phyloP scores from a whole-genome alignment of 2,113 vertebrate species.

The Salvator merianae region DNA sequence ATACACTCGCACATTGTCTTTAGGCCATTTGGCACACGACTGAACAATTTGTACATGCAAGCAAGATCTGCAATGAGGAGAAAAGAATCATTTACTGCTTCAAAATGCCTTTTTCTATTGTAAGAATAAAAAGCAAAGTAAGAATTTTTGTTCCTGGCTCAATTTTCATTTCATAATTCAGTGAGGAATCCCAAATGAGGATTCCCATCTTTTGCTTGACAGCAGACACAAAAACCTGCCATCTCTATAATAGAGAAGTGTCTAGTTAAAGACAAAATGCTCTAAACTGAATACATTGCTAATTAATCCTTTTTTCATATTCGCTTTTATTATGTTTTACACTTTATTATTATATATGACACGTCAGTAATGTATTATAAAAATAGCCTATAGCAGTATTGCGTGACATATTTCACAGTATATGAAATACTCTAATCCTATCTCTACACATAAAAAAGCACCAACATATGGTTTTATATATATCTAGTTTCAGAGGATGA shows the following conservation, averaged over 20 bases:
- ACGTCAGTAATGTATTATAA: too few species aligned
- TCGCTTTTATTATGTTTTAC: too few species aligned
- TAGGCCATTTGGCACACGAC: slow-evolving; percentile 94
- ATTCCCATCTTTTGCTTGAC: background rate
- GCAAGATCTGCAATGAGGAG: slow-evolving; percentile 85
- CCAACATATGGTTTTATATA: too few species aligned
- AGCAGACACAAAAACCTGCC: background rate
- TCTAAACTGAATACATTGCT: background rate
- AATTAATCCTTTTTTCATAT: background rate
- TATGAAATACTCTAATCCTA: too few species aligned
- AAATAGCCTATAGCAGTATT: too few species aligned
- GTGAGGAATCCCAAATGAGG: background rate
- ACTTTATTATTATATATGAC: too few species aligned
- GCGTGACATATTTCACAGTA: too few species aligned
- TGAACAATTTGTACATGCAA: slow-evolving; percentile 98
- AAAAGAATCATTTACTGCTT: slow-evolving; percentile 32
- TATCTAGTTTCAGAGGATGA: too few species aligned
- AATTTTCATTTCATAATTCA: background rate
- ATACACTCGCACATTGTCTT: slow-evolving; percentile 99
- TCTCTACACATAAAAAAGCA: too few species aligned
- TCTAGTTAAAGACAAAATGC: background rate
- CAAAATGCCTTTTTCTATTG: background rate
- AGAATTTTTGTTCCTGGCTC: background rate
- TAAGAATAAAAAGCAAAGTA: slow-evolving; percentile 18
- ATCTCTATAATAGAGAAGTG: background rate